Conservation (phyloP, 2,888 invertebrate genomes). For the Mayetiola destructor region DNA sequence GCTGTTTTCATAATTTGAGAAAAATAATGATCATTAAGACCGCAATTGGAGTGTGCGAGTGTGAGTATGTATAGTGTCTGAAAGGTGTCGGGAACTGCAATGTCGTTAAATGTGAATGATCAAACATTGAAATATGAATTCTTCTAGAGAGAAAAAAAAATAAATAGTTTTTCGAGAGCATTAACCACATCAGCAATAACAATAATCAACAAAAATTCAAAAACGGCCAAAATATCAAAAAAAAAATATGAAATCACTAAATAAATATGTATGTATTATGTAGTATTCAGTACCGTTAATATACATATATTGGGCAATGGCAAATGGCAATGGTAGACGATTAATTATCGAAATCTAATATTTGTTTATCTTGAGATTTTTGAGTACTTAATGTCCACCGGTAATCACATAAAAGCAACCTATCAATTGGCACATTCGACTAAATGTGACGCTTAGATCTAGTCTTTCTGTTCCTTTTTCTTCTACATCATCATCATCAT, state of each 20-base stretch:
- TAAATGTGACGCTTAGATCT: too few species aligned
- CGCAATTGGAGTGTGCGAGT: neutral
- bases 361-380: too few species aligned
- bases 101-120: neutral
- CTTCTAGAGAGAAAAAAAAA: neutral
- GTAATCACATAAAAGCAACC: too few species aligned
- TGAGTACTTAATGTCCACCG: too few species aligned
- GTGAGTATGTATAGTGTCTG: neutral
- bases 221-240: neutral
- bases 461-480: too few species aligned
- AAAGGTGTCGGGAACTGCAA: slow-evolving; percentile 1
- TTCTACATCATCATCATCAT: too few species aligned
- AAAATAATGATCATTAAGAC: slow-evolving; percentile 3
- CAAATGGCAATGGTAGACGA: slow-evolving; percentile 2
- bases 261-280: too few species aligned
- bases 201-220: neutral
- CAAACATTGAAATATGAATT: neutral
- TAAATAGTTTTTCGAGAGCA: too few species aligned
- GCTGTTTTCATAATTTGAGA: neutral
- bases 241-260: neutral
- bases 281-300: neutral
- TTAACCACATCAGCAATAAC: too few species aligned
- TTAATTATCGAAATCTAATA: slow-evolving; percentile 11
- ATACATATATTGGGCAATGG: neutral
- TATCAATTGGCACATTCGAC: too few species aligned